Evolutionary conservation across 2,888 invertebrate species (phyloP), one percentile per base, ranked within the genome.

Genomic region (Chydorus sphaericus): DNA sequence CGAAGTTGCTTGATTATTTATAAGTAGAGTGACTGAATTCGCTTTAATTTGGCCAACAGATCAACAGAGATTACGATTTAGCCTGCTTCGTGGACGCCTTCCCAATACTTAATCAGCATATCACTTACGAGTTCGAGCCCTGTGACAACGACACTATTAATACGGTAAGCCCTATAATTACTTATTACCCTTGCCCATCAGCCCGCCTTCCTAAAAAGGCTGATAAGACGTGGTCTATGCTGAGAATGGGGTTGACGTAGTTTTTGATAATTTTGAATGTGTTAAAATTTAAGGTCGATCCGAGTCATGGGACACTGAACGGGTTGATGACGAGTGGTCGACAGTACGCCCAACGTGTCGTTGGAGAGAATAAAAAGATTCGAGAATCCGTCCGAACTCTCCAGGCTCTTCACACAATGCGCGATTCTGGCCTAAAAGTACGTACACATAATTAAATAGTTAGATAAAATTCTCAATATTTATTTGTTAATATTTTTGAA

Each of bases 61-160:
- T 94, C 55, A 89, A 90, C 23, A 77, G 92, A 59, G 90, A 93
- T 62, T 93, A 92, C 73, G 93, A 93, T 71, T 76, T 92, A 62
- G 90, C 92, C 68, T 93, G 93, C 70, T 81, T 90, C 66, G 87
- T 93, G 67, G 75, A 90, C 48, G 90, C 89, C 71, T 94, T 93
- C 70, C 91, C 90, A 1, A 91, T 92, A 51, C 75, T 94, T 59
- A 93, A 92, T 66, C 90, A 93, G 69, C 87, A 91, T 66, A 88
- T 93, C 66, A 87, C 85, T 72, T 83, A 83, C 67, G 80, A 81
- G 1, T 84, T 78, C 69, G 83, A 84, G 63, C 76, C 91, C 1
- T 93, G 92, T 70, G 90, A 92, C 70, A 85, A 83, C 65, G 94
- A 94, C 71, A 81, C 81, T 4, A 75, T 91, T 37, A 82, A 82